These are phyloP conservation scores for Cyphomyrus discorhynchus DNA, from an alignment of 2,113 vertebrate genomes.

Conservation along the genomic window DNA sequence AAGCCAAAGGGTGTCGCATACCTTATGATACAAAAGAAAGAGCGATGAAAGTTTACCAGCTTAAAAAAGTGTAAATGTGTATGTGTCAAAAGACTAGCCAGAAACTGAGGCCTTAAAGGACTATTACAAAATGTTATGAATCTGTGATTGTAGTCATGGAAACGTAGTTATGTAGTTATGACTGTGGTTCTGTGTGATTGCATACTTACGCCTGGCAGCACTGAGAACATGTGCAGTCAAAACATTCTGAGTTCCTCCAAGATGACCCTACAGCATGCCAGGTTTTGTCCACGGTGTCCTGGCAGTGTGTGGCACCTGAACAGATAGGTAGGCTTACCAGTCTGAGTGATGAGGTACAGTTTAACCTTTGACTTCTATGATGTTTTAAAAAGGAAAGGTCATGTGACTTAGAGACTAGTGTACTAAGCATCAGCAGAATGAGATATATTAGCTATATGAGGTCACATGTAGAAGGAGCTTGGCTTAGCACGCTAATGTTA, in stretches of 20 bases:
- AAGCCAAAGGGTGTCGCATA: fast-evolving
- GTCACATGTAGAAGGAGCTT: background rate
- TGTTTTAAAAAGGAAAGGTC: background rate
- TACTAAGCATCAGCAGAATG: background rate
- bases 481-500: background rate
- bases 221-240: background rate
- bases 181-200: background rate
- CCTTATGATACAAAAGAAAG: slow-evolving; percentile 19
- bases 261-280: slow-evolving; percentile 15
- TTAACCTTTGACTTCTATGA: background rate
- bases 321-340: background rate
- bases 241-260: slow-evolving; percentile 23
- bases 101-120: background rate
- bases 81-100: background rate
- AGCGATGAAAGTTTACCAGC: background rate
- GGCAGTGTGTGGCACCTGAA: slow-evolving; percentile 2
- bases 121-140: background rate
- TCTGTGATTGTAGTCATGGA: background rate
- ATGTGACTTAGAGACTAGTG: background rate
- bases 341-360: background rate
- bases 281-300: background rate
- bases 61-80: background rate
- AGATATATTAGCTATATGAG: background rate
- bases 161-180: background rate
- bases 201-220: slow-evolving; percentile 35